Percentiles rank a stretch among this genome's conserved stretches.
These are phyloP conservation scores for Spatula versicolor DNA, from an alignment of 2,797 vertebrate genomes.

Conservation along the genomic window DNA sequence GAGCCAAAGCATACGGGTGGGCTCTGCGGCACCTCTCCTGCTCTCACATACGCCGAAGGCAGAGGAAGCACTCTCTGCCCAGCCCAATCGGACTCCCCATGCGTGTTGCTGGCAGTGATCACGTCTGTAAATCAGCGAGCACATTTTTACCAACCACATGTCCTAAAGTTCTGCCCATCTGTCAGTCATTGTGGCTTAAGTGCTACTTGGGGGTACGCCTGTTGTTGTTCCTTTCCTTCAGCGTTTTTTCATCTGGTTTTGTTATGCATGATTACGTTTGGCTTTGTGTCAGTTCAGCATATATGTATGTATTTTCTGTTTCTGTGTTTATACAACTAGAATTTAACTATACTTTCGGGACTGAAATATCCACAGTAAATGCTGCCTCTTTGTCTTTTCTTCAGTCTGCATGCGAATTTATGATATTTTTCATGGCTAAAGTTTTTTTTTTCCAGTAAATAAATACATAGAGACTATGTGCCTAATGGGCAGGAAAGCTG, in stretches of 20 bases:
- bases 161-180: background rate
- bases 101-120: background rate
- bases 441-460: background rate
- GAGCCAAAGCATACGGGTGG: background rate
- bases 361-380: background rate
- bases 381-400: background rate
- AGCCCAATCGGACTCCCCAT: background rate
- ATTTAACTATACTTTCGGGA: background rate
- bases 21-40: background rate
- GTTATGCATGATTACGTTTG: background rate
- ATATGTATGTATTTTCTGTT: background rate
- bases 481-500: background rate
- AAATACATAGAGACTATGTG: background rate
- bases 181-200: background rate
- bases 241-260: background rate
- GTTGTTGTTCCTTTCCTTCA: background rate
- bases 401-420: background rate
- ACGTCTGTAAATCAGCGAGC: background rate
- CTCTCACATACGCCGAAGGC: rapidly evolving
- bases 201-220: background rate
- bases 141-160: background rate
- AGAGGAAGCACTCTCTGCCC: background rate
- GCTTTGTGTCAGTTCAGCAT: background rate
- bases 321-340: background rate
- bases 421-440: background rate